phyloP scores from a whole-genome alignment of 2,113 vertebrate genomes.

The Cephalopterus ornatus region DNA sequence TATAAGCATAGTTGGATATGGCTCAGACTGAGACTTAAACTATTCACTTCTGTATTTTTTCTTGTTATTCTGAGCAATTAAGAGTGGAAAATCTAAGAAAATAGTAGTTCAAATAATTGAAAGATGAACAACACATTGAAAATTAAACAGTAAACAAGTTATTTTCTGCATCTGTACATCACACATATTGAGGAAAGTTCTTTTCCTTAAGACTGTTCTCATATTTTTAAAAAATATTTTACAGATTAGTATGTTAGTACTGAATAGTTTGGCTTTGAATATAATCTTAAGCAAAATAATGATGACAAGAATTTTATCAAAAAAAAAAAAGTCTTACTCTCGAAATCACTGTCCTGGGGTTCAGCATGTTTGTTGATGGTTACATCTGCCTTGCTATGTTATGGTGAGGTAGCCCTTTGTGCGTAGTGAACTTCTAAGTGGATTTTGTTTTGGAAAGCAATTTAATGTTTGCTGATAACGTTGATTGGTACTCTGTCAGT shows the following conservation, averaged over 20 bases:
- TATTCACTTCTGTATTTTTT: not conserved
- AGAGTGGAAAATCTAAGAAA: not conserved
- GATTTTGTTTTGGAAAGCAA: conserved; percentile 58
- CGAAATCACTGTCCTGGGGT: not conserved
- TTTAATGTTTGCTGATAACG: conserved; percentile 45
- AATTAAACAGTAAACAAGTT: not conserved
- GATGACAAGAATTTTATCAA: not conserved
- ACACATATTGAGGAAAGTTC: not conserved
- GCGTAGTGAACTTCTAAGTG: not conserved
- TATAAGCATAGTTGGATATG: not conserved
- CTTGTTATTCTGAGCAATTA: not conserved
- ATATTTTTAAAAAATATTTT: not conserved
- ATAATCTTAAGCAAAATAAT: not conserved
- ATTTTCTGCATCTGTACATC: not conserved
- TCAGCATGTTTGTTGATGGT: not conserved
- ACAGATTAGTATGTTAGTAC: not conserved
- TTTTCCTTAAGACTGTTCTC: not conserved
- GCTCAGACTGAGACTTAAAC: not conserved
- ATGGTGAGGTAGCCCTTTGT: not conserved
- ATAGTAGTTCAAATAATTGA: not conserved
- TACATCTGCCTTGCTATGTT: not conserved
- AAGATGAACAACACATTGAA: not conserved
- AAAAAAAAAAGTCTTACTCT: not conserved
- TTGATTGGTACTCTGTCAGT: conserved; percentile 43
- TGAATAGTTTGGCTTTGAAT: not conserved